These are phyloP conservation scores for Barbus barbus DNA, from an alignment of 2,113 vertebrate species.

Conservation along the genomic window DNA sequence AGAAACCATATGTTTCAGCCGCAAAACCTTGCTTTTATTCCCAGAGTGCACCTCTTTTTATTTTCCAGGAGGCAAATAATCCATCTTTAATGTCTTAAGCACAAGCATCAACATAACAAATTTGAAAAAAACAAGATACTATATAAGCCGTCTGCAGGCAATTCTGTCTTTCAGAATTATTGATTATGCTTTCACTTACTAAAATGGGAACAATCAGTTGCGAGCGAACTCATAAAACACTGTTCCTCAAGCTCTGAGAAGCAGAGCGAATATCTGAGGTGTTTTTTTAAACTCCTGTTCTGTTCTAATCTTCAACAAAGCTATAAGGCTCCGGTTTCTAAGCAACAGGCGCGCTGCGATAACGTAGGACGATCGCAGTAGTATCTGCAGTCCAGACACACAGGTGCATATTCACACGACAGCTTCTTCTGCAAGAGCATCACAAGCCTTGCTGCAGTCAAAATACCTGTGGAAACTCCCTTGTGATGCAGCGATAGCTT, in stretches of 20 bases:
- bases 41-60: background rate
- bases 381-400: constrained; percentile 70
- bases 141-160: background rate
- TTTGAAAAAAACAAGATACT: background rate
- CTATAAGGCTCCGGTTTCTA: constrained; percentile 74
- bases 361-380: constrained; percentile 71
- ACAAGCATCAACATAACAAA: background rate
- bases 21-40: background rate
- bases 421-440: constrained; percentile 31
- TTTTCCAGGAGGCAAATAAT: background rate
- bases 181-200: background rate
- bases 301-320: constrained; percentile 68
- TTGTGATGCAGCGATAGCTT: background rate
- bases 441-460: constrained; percentile 46
- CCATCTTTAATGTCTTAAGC: background rate
- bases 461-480: constrained; percentile 23
- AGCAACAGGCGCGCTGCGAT: constrained; percentile 78
- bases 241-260: constrained; percentile 2
- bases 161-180: constrained; percentile 7
- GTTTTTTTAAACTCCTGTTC: constrained; percentile 52
- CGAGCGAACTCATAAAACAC: background rate
- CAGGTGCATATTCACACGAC: constrained; percentile 63
- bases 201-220: constrained; percentile 1
- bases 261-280: constrained; percentile 8
- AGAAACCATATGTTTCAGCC: background rate